Percentiles rank a stretch among this genome's conserved stretches.
Evolutionary conservation across 2,113 vertebrate genomes (phyloP).

Genomic region (Sprattus sprattus): DNA sequence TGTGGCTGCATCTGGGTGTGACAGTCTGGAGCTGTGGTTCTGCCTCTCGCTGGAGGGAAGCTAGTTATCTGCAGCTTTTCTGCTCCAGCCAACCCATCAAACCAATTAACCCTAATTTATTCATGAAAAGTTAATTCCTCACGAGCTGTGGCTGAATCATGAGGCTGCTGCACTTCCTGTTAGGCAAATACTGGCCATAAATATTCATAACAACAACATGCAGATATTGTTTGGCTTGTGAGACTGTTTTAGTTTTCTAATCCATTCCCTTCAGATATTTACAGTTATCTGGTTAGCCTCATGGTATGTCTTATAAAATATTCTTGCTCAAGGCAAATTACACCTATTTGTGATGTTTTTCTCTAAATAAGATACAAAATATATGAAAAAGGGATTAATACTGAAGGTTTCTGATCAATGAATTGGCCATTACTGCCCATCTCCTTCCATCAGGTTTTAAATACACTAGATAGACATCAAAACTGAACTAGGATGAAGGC

Average conservation of each 20-base stretch:
- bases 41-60: neutral
- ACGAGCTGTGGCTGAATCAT: neutral
- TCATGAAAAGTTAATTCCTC: constrained; percentile 21
- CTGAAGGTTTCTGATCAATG: neutral
- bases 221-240: neutral
- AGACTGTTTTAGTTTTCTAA: neutral
- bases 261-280: neutral
- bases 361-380: neutral
- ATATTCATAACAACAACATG: neutral
- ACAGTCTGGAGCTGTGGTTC: neutral
- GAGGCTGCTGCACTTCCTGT: neutral
- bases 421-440: neutral
- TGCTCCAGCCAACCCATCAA: constrained; percentile 10
- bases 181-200: neutral
- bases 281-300: neutral
- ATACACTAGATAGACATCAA: neutral
- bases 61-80: constrained; percentile 15
- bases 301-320: neutral
- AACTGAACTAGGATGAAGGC: neutral
- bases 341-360: neutral
- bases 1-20: neutral
- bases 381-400: neutral
- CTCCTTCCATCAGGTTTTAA: neutral
- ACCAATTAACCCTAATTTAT: constrained; percentile 20
- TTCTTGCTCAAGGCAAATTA: neutral